Percentiles rank a stretch among this genome's conserved stretches.
Evolutionary conservation across 2,797 vertebrate species (phyloP).

Genomic region (Darevskia mixta): DNA sequence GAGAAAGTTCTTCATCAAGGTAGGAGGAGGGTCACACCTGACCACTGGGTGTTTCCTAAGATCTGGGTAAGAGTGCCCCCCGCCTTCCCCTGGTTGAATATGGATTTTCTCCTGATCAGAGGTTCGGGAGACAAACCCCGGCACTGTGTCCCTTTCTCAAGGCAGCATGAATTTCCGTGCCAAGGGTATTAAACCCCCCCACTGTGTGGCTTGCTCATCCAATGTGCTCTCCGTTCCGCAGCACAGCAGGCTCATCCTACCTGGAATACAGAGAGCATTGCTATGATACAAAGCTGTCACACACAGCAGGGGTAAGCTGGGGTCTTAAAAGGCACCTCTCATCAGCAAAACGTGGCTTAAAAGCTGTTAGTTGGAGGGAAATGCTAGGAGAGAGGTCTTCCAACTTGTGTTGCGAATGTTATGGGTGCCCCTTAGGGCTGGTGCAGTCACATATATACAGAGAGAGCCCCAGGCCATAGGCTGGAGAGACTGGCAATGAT

Average conservation of each 20-base stretch:
- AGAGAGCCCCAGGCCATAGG: neutral
- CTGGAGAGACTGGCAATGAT: neutral
- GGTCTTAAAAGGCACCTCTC: neutral
- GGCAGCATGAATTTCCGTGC: conserved; percentile 8
- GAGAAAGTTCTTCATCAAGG: conserved; percentile 88
- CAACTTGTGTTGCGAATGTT: neutral
- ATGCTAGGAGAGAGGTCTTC: neutral
- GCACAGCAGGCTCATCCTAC: neutral
- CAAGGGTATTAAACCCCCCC: conserved; percentile 25
- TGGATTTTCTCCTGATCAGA: neutral
- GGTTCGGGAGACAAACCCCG: conserved; percentile 10
- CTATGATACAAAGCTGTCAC: conserved; percentile 27
- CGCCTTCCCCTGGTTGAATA: neutral
- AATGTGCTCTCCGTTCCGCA: conserved; percentile 8
- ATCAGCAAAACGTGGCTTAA: neutral
- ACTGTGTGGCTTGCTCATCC: neutral
- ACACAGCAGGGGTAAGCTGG: neutral
- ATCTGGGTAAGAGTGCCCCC: neutral
- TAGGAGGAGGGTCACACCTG: conserved; percentile 60
- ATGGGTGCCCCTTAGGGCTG: neutral
- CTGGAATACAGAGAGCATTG: neutral
- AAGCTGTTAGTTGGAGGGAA: conserved; percentile 3
- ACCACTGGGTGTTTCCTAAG: neutral
- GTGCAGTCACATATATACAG: neutral
- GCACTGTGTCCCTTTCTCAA: neutral